phyloP scores from a whole-genome alignment of 2,888 invertebrate genomes.

The Lasioglossum lativentre region DNA sequence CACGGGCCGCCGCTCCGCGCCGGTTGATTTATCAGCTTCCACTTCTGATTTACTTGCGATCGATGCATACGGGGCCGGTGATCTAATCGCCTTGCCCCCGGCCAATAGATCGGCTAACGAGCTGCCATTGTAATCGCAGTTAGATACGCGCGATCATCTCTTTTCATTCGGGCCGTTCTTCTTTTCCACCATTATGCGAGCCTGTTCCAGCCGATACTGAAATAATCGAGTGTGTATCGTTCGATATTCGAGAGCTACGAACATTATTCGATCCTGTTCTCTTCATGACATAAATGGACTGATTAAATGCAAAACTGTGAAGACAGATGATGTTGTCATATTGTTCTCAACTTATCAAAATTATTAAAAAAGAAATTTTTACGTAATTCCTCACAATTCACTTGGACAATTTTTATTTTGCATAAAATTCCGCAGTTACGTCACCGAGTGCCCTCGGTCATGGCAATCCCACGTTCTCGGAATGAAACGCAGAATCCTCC shows the following conservation, averaged over 20 bases:
- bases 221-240: not conserved
- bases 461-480: not conserved
- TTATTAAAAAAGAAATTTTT: too few relatives aligned
- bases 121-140: not conserved
- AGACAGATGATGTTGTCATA: not conserved
- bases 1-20: not conserved
- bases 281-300: too few relatives aligned
- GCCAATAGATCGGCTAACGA: slow-evolving; percentile 10
- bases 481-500: not conserved
- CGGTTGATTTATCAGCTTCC: slow-evolving; percentile 42
- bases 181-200: not conserved
- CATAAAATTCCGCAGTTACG: not conserved
- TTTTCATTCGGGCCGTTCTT: not conserved
- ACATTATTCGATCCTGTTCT: too few relatives aligned
- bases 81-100: slow-evolving; percentile 3
- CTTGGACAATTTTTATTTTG: not conserved
- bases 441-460: not conserved
- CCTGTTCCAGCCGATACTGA: not conserved
- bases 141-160: not conserved
- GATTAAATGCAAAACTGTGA: not conserved
- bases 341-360: not conserved
- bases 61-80: not conserved
- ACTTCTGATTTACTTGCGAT: slow-evolving; percentile 26
- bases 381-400: too few relatives aligned
- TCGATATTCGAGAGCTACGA: not conserved